A percentile compares a stretch with the other conserved stretches of the same genome.
These are phyloP conservation scores for Drosophila lacteicornis DNA, from an alignment of 1,140 invertebrate species.

Conservation along the genomic window DNA sequence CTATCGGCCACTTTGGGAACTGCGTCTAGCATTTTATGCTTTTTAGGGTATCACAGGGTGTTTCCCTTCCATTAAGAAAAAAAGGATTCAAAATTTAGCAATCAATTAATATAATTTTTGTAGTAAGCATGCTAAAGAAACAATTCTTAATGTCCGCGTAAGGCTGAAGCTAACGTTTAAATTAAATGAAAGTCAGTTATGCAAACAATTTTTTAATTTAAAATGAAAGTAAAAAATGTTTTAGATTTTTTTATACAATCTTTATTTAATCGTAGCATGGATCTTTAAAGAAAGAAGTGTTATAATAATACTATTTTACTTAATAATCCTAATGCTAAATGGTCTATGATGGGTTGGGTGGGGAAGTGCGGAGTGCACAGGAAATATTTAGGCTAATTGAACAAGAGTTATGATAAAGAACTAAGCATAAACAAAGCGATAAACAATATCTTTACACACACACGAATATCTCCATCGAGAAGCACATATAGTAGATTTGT, in stretches of 20 bases:
- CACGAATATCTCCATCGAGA: conserved; percentile 2
- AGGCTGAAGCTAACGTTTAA: too few relatives aligned
- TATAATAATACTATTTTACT: conserved; percentile 46
- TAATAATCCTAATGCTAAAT: conserved; percentile 54
- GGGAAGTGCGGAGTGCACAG: conserved; percentile 30
- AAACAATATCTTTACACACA: conserved; percentile 46
- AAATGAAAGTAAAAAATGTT: too few relatives aligned
- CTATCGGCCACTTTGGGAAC: too few relatives aligned
- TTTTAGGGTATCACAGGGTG: too few relatives aligned
- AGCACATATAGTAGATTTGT: conserved; percentile 56
- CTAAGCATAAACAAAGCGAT: conserved; percentile 42
- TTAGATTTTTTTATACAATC: conserved; percentile 25
- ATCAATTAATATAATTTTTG: too few relatives aligned
- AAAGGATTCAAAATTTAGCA: too few relatives aligned
- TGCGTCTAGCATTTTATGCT: too few relatives aligned
- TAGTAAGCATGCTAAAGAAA: too few relatives aligned
- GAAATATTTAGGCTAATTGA: conserved; percentile 62
- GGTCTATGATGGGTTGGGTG: conserved; percentile 46
- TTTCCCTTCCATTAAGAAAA: too few relatives aligned
- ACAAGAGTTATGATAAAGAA: conserved; percentile 28
- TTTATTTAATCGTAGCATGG: conserved; percentile 41
- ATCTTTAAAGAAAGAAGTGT: conserved; percentile 39
- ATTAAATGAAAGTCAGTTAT: too few relatives aligned
- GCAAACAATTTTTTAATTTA: too few relatives aligned
- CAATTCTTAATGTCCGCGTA: too few relatives aligned